Base-by-base conservation (phyloP, 2,888 invertebrate species). In the Trichogramma evanescens region DNA sequence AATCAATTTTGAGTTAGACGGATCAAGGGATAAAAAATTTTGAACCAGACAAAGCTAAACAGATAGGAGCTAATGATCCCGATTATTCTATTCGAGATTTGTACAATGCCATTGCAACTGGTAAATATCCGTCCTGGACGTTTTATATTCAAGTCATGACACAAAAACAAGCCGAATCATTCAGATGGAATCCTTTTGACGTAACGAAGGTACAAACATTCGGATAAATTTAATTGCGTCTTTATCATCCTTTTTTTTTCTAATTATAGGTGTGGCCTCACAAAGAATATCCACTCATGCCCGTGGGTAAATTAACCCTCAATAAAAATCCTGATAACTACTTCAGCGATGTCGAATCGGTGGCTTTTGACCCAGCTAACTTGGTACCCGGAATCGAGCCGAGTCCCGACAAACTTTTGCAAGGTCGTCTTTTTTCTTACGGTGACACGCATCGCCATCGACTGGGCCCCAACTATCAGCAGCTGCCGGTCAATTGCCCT, bases 401-500 rank as follows among this genome's bases (percentile, higher is more conserved):
- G 1, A 92, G 92, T 40, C 93, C 92, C 0, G 95, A 95, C 76
- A 93, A 91, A 79, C 89, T 95, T 90, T 83, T 95, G 67, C 85
- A 89, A 73, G 92, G 89, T 2, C 86, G 93, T 63, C 79, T 93
- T 13, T 92, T 93, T 78, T 83, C 91, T 0, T 93, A 97, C 78
- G 84, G 86, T 1, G 95, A 96, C 78, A 93, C 96, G 0, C 95
- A 96, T 72, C 83, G 89, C 63, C 88, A 93, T 78, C 85, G 93
- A 57, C 81, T 97, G 67, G 97, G 96, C 5, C 83, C 91, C 2
- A 97, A 97, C 81, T 90, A 87, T 77, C 81, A 89, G 66, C 95
- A 95, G 78, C 83, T 97, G 41, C 94, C 95, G 0, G 94, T 97
- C 9, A 97, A 97, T 80, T 94, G 95, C 76, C 95, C 96, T 0